A percentile compares a stretch with the other conserved stretches of the same genome.
Conservation (phyloP, 2,113 vertebrate species). For the Tragelaphus scriptus region DNA sequence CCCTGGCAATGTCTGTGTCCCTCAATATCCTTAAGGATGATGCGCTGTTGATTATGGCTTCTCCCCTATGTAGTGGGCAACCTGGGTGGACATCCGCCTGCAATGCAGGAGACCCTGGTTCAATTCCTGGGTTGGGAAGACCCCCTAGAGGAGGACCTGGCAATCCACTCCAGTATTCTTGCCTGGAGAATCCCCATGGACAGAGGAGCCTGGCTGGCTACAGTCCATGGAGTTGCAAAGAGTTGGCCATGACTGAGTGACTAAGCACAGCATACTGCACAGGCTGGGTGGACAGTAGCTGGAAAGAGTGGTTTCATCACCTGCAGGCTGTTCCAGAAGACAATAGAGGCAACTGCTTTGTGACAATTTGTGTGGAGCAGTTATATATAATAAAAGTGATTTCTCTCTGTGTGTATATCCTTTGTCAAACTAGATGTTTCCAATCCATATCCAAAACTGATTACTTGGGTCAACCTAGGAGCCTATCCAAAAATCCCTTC, state of each 20-base stretch:
- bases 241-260: neutral
- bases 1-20: neutral
- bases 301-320: neutral
- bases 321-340: neutral
- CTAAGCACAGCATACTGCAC: neutral
- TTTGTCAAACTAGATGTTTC: neutral
- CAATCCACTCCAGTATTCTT: neutral
- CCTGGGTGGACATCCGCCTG: neutral
- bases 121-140: neutral
- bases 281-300: neutral
- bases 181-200: neutral
- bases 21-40: rapidly evolving
- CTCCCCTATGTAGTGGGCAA: neutral
- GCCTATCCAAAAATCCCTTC: neutral
- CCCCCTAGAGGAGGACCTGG: neutral
- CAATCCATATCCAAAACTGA: neutral
- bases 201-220: neutral
- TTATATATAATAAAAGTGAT: neutral
- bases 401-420: neutral
- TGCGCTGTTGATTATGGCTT: neutral
- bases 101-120: neutral
- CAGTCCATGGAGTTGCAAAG: neutral
- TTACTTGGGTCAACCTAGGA: neutral
- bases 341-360: neutral
- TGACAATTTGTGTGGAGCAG: neutral